Evolutionary conservation across 2,888 invertebrate species (phyloP).

Genomic region (Theretra japonica): DNA sequence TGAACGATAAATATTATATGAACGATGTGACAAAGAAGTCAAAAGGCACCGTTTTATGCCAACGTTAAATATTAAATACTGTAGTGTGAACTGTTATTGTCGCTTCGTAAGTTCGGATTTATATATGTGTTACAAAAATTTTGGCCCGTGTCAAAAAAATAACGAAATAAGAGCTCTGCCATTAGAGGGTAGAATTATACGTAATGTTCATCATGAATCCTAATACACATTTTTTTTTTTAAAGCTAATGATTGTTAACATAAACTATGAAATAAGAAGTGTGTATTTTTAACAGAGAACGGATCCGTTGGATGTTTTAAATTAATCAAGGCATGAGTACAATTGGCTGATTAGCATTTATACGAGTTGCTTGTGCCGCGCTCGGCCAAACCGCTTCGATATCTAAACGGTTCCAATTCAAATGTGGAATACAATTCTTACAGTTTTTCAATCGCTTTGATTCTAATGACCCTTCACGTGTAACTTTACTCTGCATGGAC

Average conservation of each 20-base stretch:
- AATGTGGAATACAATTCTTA: conserved; percentile 30
- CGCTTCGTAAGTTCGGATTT: conserved; percentile 39
- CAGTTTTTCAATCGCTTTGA: not conserved
- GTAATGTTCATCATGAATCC: not conserved
- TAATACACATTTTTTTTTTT: not conserved
- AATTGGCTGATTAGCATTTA: conserved; percentile 75
- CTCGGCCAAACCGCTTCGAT: conserved; percentile 63
- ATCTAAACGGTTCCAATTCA: conserved; percentile 53
- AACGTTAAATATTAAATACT: conserved; percentile 59
- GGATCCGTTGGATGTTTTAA: conserved; percentile 64
- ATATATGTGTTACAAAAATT: conserved; percentile 14
- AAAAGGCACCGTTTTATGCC: conserved; percentile 60
- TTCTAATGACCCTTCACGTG: not conserved
- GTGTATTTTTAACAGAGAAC: conserved; percentile 37
- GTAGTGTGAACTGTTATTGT: conserved; percentile 23
- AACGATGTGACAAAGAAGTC: conserved; percentile 75
- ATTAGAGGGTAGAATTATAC: not conserved
- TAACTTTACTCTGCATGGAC: not conserved
- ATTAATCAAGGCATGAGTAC: conserved; percentile 70
- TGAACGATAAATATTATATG: conserved; percentile 78
- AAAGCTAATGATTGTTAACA: not conserved
- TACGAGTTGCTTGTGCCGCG: conserved; percentile 63
- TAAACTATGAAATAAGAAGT: conserved; percentile 45
- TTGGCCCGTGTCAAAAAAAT: not conserved
- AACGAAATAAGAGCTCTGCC: not conserved